Conservation (phyloP, 2,888 invertebrate genomes). For the Leptopilina drosophilae region DNA sequence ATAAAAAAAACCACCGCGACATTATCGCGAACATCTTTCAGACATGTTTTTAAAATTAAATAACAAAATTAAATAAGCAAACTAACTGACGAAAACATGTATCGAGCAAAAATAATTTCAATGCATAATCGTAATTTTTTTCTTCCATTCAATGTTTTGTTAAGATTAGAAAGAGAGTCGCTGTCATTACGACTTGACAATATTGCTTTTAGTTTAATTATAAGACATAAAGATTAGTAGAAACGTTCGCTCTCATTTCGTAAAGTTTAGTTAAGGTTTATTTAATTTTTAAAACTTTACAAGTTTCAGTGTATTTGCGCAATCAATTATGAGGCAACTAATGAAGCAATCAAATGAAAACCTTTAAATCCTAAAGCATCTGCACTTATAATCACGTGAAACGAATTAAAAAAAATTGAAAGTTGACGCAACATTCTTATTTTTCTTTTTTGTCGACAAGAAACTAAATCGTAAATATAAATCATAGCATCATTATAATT, state of each 20-base stretch:
- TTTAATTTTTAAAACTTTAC: constrained; percentile 7
- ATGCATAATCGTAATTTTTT: no score
- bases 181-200: not conserved
- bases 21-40: constrained; percentile 38
- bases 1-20: not conserved
- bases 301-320: constrained; percentile 3
- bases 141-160: not conserved
- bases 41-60: not conserved
- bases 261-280: constrained; percentile 20
- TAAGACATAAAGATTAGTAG: constrained; percentile 5
- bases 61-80: constrained; percentile 23
- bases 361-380: not conserved
- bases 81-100: constrained; percentile 36
- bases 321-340: constrained; percentile 12
- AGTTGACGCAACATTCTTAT: not conserved
- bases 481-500: no score
- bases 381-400: constrained; percentile 6
- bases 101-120: no score
- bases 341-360: constrained; percentile 15
- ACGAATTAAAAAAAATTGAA: not conserved
- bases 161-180: not conserved
- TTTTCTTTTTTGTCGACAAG: not conserved
- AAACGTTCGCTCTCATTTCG: constrained; percentile 1
- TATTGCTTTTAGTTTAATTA: not conserved
- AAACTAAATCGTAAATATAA: not conserved